Evolutionary conservation across 2,113 vertebrate genomes (phyloP), one percentile per base, ranked within the genome.

Genomic region (Phylloscopus trochiloides): DNA sequence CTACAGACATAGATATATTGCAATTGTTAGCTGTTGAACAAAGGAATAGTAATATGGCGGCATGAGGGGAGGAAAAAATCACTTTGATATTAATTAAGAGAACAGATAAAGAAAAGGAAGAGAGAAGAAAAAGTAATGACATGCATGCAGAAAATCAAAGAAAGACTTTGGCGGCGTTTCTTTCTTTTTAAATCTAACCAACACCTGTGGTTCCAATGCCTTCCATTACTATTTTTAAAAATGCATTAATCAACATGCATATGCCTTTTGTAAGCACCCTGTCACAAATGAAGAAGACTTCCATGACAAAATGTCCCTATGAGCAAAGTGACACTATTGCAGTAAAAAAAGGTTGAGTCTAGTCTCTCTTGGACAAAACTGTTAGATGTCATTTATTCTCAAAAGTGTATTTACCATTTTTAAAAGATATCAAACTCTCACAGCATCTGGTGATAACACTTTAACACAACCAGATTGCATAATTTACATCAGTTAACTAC

Each of bases 11-110:
- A 34, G 19, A 45, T 47, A 31, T 42, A 65, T 31, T 73, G 32
- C n/a, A 95, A 50, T 59, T 88, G 45, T 42, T 90, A 54, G 43
- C 7, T 36, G 14, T 36, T 14, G 19, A 45, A 20, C 3, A 82
- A 65, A 85, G 7, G 14, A 73, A 43, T 14, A 76, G 8, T 48
- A 72, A 63, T 59, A 20, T 17, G 14, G 3, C 8, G 7, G 6
- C 0, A 0, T 17, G 9, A 48, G 16, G 10, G 4, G 1, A 34
- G 12, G 6, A 50, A 52, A 50, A 72, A 19, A 17, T 13, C 16
- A 32, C 18, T 75, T 72, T 63, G 7, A n/a, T 55, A 59, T 68
- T 75, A 42, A n/a, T 54, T 48, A 43, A 88, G 15, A 73, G 12
- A 73, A 72, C 5, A 63, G 26, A 12, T 32, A 47, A 12, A 78